Percentiles rank a stretch among this genome's conserved stretches.
These are phyloP conservation scores for Dorcus parallelipipedus DNA, from an alignment of 2,888 invertebrate species.

Conservation along the genomic window DNA sequence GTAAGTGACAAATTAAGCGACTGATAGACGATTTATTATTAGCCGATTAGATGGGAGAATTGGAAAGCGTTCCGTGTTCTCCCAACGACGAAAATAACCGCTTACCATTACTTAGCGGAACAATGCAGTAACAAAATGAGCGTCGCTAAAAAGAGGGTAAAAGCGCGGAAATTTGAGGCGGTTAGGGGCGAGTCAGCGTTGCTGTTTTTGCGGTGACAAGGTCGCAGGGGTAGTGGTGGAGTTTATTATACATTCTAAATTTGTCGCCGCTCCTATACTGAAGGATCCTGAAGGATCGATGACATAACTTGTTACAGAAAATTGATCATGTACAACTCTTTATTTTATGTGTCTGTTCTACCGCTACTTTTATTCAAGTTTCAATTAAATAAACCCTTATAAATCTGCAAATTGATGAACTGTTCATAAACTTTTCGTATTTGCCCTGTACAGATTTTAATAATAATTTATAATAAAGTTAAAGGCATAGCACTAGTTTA, in stretches of 20 bases:
- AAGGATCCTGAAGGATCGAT: background rate
- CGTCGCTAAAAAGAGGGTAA: slow-evolving; percentile 9
- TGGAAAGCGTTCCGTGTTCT: background rate
- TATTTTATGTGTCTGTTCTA: too few relatives aligned
- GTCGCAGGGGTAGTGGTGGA: background rate
- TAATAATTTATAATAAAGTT: too few relatives aligned
- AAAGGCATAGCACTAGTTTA: too few relatives aligned
- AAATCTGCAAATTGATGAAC: too few relatives aligned
- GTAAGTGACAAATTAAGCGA: too few relatives aligned
- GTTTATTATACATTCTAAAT: background rate
- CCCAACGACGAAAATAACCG: background rate
- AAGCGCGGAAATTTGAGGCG: slow-evolving; percentile 8
- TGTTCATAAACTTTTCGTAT: too few relatives aligned
- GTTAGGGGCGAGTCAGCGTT: slow-evolving; percentile 2
- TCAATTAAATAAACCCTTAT: too few relatives aligned
- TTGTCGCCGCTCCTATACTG: background rate
- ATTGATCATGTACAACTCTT: too few relatives aligned
- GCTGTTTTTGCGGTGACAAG: slow-evolving; percentile 7
- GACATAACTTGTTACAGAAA: too few relatives aligned
- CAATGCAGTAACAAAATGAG: background rate
- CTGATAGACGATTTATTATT: too few relatives aligned
- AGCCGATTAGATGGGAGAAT: background rate
- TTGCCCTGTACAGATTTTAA: too few relatives aligned
- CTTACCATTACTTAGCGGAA: background rate
- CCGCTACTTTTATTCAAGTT: too few relatives aligned